These are phyloP conservation scores for Cyrtorhinus lividipennis DNA, from an alignment of 1,140 invertebrate genomes.

Conservation along the genomic window DNA sequence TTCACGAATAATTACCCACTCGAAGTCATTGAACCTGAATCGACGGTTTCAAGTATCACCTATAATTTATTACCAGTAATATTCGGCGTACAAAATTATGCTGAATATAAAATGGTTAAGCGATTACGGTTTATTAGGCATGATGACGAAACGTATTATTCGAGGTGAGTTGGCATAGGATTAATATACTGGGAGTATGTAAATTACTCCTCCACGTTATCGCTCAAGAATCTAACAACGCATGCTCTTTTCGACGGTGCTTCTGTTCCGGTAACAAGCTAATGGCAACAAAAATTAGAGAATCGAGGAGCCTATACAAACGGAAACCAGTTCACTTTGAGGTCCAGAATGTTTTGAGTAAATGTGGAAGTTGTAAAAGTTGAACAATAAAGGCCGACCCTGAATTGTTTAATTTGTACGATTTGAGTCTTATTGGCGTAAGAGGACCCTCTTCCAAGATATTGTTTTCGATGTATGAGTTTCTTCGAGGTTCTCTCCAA, in stretches of 20 bases:
- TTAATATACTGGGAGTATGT: not conserved
- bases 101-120: not conserved
- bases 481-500: not conserved
- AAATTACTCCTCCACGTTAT: not conserved
- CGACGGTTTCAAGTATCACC: no score
- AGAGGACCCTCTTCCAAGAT: not conserved
- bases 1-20: no score
- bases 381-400: no score
- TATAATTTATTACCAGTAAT: no score
- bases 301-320: not conserved
- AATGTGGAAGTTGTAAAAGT: no score
- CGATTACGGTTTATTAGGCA: not conserved
- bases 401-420: no score
- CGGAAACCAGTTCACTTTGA: not conserved
- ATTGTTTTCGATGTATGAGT: not conserved
- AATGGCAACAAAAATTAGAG: not conserved
- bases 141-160: not conserved
- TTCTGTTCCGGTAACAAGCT: not conserved
- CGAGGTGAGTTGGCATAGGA: not conserved
- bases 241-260: not conserved
- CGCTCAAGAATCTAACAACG: not conserved
- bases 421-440: no score
- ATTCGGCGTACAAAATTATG: not conserved
- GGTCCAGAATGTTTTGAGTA: not conserved
- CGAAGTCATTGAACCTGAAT: no score